Base-by-base conservation (phyloP, 1,140 invertebrate species). In the Pogonomyrmex barbatus region DNA sequence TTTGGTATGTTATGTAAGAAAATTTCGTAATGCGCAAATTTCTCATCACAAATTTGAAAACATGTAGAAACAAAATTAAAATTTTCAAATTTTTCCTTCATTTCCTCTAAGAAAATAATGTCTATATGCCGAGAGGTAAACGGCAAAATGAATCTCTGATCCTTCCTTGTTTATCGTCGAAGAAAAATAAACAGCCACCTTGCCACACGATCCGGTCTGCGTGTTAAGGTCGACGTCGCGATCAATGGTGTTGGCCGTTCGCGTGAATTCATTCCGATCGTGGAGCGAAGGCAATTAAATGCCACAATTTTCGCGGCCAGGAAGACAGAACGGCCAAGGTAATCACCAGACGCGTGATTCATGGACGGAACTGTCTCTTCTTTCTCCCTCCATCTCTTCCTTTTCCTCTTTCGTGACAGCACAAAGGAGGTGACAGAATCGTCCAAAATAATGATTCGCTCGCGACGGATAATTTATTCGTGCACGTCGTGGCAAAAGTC, bases 391-490 rank as follows among this genome's bases (percentile, higher is more conserved):
- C 30, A 14, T 73, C 79, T 45, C 14, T 56, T 14, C 10, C 8
- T 33, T 9, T 58, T 45, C n/a, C 52, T 81, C 58, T 45, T 50
- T 63, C 71, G 36, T 6, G 14, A 45, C 42, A 33, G 39, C 78
- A 75, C 75, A 87, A 85, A 87, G 30, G 56, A 77, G 85, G 50
- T 83, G 86, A 88, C 71, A 58, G 71, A 83, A 85, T 88, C 86
- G 82, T 90, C 71, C 50, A 62, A 90, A 90, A 90, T 90, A 89
- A 90, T 90, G 70, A 82, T 83, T 82, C 81, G 81, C 47, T 86
- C 42, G 52, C 30, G 81, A 71, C 63, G 50, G 14, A 68, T 85
- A 84, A 67, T 89, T 89, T 85, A 89, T 89, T 89, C 60, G 60
- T 42, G 45, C 42, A 17, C 58, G 50, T 50, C 33, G 45, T 68